Conservation (phyloP, 1,140 invertebrate genomes). For the Drosophila lowei region DNA sequence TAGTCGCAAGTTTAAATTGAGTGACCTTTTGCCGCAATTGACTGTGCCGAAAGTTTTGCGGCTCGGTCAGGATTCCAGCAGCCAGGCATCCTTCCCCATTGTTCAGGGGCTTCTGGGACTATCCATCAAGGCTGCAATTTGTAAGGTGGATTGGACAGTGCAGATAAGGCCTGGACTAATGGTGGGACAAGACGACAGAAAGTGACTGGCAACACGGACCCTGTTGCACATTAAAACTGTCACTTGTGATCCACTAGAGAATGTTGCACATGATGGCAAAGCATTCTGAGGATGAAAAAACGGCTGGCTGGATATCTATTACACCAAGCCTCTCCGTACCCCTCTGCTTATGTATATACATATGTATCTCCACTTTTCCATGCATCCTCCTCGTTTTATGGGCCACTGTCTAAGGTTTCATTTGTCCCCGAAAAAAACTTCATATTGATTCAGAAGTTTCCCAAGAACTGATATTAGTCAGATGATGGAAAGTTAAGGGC, state of each 20-base stretch:
- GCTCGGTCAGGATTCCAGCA: conserved; percentile 6
- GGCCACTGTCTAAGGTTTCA: conserved; percentile 3
- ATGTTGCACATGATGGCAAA: conserved; percentile 29
- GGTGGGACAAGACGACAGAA: neutral
- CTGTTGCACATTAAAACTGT: conserved; percentile 43
- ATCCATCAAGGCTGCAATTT: conserved; percentile 53
- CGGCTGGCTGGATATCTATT: conserved; percentile 34
- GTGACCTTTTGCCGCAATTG: conserved; percentile 76
- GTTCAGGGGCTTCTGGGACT: conserved; percentile 19
- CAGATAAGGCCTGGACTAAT: conserved; percentile 13
- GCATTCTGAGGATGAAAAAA: neutral
- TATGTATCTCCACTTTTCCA: no score
- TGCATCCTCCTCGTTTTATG: no score
- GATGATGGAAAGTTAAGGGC: conserved; percentile 5
- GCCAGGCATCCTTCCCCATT: conserved; percentile 15
- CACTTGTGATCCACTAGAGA: conserved; percentile 18
- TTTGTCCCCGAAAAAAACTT: conserved; percentile 12
- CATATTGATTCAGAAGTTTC: conserved; percentile 7
- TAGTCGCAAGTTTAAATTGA: conserved; percentile 71
- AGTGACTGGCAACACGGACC: conserved; percentile 1
- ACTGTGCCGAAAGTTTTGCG: conserved; percentile 63
- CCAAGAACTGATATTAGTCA: neutral
- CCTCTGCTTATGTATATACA: neutral
- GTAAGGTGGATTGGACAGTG: conserved; percentile 29
- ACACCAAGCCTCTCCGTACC: neutral